These are phyloP conservation scores for Agrypnus murinus DNA, from an alignment of 2,888 invertebrate genomes.

Conservation along the genomic window DNA sequence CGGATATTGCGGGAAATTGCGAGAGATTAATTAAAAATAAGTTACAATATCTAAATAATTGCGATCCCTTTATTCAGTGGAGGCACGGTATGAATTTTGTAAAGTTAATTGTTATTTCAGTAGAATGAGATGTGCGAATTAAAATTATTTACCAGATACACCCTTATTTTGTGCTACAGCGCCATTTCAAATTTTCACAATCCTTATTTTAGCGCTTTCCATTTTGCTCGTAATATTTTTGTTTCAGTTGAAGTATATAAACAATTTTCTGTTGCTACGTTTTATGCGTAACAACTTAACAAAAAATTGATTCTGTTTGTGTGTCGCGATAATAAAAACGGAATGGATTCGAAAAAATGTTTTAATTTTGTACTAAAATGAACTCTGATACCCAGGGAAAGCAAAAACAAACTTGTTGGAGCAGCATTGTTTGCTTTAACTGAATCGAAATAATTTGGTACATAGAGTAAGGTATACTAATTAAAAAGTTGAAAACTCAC, in stretches of 20 bases:
- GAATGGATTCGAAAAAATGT: too few species aligned
- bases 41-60: conserved; percentile 22
- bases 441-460: too few species aligned
- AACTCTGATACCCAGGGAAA: too few species aligned
- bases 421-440: too few species aligned
- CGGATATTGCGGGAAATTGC: conserved; percentile 28
- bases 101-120: background rate
- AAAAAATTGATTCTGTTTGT: too few species aligned
- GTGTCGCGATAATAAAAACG: too few species aligned
- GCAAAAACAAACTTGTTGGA: too few species aligned
- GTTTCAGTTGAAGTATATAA: background rate
- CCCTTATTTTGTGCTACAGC: background rate
- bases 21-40: conserved; percentile 27
- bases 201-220: conserved; percentile 2
- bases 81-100: background rate
- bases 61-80: background rate
- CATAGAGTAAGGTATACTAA: too few species aligned
- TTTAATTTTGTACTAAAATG: too few species aligned
- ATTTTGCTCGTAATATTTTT: conserved; percentile 13
- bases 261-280: too few species aligned
- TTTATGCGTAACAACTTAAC: too few species aligned
- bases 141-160: conserved; percentile 7
- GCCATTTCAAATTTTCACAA: background rate
- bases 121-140: background rate
- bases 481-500: too few species aligned